Evolutionary conservation across 2,797 vertebrate species (phyloP).

Genomic region (Dromococcyx pavoninus): DNA sequence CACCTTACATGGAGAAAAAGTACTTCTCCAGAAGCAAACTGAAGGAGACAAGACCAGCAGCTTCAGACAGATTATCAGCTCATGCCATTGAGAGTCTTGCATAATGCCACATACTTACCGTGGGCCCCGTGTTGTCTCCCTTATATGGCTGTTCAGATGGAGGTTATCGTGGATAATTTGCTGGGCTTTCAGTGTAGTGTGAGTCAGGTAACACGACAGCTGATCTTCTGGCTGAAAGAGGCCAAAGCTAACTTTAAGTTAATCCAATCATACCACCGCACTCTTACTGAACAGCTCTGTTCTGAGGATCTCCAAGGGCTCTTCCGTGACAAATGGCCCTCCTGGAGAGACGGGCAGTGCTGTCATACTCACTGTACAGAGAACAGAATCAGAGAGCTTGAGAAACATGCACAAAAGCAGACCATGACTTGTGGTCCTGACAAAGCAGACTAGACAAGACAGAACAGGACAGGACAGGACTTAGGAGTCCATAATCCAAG

Average conservation of each 20-base stretch:
- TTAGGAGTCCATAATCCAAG: not conserved
- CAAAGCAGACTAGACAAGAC: not conserved
- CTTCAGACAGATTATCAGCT: not conserved
- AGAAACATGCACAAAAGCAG: not conserved
- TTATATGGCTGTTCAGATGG: slow-evolving; percentile 88
- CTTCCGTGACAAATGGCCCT: not conserved
- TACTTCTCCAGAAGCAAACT: not conserved
- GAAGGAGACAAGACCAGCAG: not conserved
- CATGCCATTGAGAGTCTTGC: accelerated
- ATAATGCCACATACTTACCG: slow-evolving; percentile 75
- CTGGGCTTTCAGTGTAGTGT: slow-evolving; percentile 85
- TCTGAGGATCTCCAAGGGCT: not conserved
- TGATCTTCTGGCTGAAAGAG: slow-evolving; percentile 87
- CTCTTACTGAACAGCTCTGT: not conserved
- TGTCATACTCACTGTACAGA: not conserved
- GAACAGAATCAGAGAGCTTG: accelerated
- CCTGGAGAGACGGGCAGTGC: not conserved
- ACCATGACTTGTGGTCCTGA: too few species aligned
- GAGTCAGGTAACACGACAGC: slow-evolving; percentile 85
- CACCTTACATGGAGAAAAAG: not conserved
- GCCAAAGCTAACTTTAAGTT: not conserved
- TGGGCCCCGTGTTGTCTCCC: slow-evolving; percentile 88
- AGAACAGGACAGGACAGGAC: not conserved
- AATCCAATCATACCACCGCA: not conserved
- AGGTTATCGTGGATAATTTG: slow-evolving; percentile 86